Evolutionary conservation across 2,888 invertebrate species (phyloP).

Genomic region (Troglohyphantes excavatus): DNA sequence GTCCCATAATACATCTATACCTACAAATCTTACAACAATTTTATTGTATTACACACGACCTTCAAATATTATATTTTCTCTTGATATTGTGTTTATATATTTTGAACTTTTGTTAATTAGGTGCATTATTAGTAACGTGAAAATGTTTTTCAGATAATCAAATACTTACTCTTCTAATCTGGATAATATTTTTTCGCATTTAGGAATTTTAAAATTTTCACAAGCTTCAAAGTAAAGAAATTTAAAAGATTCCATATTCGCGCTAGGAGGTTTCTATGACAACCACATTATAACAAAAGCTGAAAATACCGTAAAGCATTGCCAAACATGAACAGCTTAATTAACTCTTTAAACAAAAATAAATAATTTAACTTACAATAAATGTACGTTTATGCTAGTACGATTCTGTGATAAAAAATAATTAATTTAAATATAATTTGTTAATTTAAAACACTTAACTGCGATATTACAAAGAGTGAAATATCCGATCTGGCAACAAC

Average conservation of each 20-base stretch:
- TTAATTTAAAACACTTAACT: not conserved
- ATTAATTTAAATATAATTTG: too few relatives aligned
- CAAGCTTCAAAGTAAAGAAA: constrained; percentile 56
- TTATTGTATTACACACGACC: too few relatives aligned
- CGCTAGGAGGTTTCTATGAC: constrained; percentile 1
- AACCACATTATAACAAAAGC: not conserved
- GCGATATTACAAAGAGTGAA: constrained; percentile 6
- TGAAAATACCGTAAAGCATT: not conserved
- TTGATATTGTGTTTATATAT: not conserved
- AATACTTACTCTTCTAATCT: constrained; percentile 52
- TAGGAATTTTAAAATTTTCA: constrained; percentile 17
- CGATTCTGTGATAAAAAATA: too few relatives aligned
- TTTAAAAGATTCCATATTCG: constrained; percentile 61
- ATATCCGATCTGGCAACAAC: too few relatives aligned
- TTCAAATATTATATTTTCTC: too few relatives aligned
- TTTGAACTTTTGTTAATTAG: not conserved
- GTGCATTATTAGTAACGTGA: not conserved
- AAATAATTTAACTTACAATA: not conserved
- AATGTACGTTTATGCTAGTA: too few relatives aligned
- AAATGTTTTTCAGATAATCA: not conserved
- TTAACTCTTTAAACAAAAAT: not conserved
- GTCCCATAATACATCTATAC: too few relatives aligned
- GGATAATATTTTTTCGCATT: constrained; percentile 31
- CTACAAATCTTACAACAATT: too few relatives aligned
- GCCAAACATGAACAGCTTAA: not conserved